A percentile compares a stretch with the other conserved stretches of the same genome.
phyloP scores from a whole-genome alignment of 1,140 invertebrate genomes.

The Zaprionus ghesquierei region DNA sequence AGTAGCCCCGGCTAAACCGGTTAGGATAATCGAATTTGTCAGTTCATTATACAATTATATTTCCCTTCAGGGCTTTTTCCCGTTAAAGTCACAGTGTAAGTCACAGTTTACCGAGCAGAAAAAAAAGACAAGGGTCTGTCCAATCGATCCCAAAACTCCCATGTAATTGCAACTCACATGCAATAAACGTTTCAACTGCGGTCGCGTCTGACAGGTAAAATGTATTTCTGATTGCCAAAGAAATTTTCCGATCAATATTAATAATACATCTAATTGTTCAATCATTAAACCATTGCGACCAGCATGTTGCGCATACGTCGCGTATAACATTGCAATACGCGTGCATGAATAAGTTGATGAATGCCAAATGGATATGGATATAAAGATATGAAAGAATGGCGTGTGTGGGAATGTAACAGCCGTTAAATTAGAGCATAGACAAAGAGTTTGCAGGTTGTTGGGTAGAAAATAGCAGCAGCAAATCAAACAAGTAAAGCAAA shows the following conservation, averaged over 20 bases:
- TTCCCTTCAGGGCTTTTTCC: not conserved
- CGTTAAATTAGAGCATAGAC: not conserved
- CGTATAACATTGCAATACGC: not conserved
- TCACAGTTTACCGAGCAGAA: not conserved
- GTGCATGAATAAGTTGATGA: not conserved
- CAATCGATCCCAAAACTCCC: not conserved
- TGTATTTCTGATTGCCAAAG: conserved; percentile 29
- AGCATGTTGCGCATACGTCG: conserved; percentile 49
- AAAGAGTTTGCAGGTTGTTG: not conserved
- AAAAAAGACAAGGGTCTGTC: too few relatives aligned
- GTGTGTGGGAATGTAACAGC: not conserved
- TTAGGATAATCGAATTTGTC: not conserved
- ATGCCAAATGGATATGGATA: not conserved
- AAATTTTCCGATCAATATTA: conserved; percentile 30
- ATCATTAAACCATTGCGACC: conserved; percentile 9
- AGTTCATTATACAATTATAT: not conserved
- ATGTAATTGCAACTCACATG: conserved; percentile 22
- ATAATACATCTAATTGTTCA: conserved; percentile 38
- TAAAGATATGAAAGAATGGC: not conserved
- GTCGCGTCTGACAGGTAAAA: conserved; percentile 1
- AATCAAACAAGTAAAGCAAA: too few relatives aligned
- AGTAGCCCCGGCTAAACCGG: not conserved
- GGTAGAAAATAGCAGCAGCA: not conserved
- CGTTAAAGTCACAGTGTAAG: conserved; percentile 12
- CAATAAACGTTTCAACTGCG: conserved; percentile 9